Evolutionary conservation across 2,888 invertebrate genomes (phyloP).

Genomic region (Melikaiella ostensackeni): DNA sequence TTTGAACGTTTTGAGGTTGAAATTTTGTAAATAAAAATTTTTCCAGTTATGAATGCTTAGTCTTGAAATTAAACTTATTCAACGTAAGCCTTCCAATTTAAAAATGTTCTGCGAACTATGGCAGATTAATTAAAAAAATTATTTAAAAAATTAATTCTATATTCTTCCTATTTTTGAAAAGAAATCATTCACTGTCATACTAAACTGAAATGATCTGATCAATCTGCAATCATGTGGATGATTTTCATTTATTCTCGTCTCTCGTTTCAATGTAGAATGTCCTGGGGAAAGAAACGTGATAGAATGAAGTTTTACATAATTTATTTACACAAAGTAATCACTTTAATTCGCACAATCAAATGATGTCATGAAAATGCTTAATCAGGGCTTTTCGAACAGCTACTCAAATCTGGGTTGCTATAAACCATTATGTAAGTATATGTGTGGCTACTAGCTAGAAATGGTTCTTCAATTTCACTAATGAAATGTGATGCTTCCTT

Average conservation of each 20-base stretch:
- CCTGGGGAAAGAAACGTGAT: conserved; percentile 44
- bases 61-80: too few species aligned
- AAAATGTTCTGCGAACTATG: too few species aligned
- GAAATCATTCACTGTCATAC: neutral
- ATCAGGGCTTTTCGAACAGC: neutral
- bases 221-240: neutral
- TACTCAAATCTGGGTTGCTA: conserved; percentile 39
- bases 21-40: too few species aligned
- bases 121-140: too few species aligned
- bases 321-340: conserved; percentile 65
- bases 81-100: too few species aligned
- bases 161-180: too few species aligned
- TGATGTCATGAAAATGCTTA: conserved; percentile 51
- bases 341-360: conserved; percentile 23
- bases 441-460: conserved; percentile 28
- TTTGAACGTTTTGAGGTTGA: too few species aligned
- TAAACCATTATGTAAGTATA: conserved; percentile 34
- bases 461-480: neutral
- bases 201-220: neutral
- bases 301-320: conserved; percentile 58
- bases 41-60: too few species aligned
- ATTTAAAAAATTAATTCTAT: too few species aligned
- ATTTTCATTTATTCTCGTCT: conserved; percentile 40
- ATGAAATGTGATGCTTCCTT: conserved; percentile 44
- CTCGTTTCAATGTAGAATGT: conserved; percentile 23